Evolutionary conservation across 2,113 vertebrate genomes (phyloP), one percentile per base, ranked within the genome.

Genomic region (Oncorhynchus tshawytscha): DNA sequence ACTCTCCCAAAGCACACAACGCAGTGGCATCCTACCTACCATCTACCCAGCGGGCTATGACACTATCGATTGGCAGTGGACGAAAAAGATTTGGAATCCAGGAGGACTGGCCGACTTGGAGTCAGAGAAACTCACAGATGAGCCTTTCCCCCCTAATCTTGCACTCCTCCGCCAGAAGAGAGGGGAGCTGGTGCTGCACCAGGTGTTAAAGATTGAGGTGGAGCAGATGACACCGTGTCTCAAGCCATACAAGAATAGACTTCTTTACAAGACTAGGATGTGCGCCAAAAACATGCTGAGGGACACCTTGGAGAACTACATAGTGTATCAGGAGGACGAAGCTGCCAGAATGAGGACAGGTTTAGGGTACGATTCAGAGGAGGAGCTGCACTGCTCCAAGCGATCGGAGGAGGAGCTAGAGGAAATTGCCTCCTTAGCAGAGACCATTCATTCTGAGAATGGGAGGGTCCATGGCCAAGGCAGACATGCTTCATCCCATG

Each of bases 1-100:
- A 68, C 12, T 82, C 73, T 64, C 11, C 69, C 77, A 91, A 72
- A 80, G 73, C 73, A 27, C 70, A 22, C 84, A 88, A 25, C 84
- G 74, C 60, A 85, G 90, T 67, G 72, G 80, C 67, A 67, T 83
- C 76, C 45, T 83, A 69, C 87, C 91, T 34, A 80, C 91, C 60
- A 87, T 91, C 71, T 97, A 96, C 87, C 95, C 95, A 59, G 91
- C 94, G 70, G 91, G 95, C 74, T 97, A 97, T 67, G 90, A 96
- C 76, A 95, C 95, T 15, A 94, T 96, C 80, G 96, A 96, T 70
- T 91, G 94, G 57, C 91, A 94, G 77, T 91, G 94, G 60, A 95
- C 90, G 81, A 96, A 95, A 88, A 96, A 88, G 79, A 77, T 86
- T 11, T 85, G 88, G 22, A 84, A 92, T 70, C 88, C 78, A 60